Percentiles rank a stretch among this genome's conserved stretches.
These are phyloP conservation scores for Napeogenes sylphis DNA, from an alignment of 2,888 invertebrate species.

Conservation along the genomic window DNA sequence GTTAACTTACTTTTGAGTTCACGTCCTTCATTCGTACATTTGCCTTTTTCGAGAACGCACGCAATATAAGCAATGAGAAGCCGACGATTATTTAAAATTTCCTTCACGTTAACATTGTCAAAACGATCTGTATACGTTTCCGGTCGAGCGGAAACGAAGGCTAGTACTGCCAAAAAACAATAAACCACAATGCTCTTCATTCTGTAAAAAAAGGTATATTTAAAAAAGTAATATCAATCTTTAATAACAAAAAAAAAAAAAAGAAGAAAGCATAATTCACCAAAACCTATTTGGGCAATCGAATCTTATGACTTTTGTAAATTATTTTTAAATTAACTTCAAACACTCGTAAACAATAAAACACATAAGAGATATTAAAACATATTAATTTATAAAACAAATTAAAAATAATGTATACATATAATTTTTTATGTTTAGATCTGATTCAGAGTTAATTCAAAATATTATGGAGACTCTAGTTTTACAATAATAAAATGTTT, in stretches of 20 bases:
- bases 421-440: no score
- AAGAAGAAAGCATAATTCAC: no score
- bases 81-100: constrained; percentile 79
- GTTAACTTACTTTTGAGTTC: constrained; percentile 81
- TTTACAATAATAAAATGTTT: neutral
- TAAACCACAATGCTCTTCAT: constrained; percentile 48
- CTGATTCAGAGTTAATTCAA: no score
- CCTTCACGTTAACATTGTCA: constrained; percentile 76
- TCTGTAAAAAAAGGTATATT: constrained; percentile 37
- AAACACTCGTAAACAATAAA: no score
- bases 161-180: constrained; percentile 48
- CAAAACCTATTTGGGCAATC: no score
- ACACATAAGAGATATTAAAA: no score
- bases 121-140: constrained; percentile 79
- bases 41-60: constrained; percentile 79
- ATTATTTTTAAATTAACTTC: no score
- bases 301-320: no score
- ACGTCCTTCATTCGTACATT: constrained; percentile 82
- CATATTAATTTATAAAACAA: no score
- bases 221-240: neutral
- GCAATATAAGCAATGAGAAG: constrained; percentile 80
- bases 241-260: no score
- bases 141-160: constrained; percentile 32
- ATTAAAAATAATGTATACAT: no score
- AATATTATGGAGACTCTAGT: no score